Evolutionary conservation across 2,888 invertebrate species (phyloP), one percentile per base, ranked within the genome.

Genomic region (Yponomeuta evonymella): DNA sequence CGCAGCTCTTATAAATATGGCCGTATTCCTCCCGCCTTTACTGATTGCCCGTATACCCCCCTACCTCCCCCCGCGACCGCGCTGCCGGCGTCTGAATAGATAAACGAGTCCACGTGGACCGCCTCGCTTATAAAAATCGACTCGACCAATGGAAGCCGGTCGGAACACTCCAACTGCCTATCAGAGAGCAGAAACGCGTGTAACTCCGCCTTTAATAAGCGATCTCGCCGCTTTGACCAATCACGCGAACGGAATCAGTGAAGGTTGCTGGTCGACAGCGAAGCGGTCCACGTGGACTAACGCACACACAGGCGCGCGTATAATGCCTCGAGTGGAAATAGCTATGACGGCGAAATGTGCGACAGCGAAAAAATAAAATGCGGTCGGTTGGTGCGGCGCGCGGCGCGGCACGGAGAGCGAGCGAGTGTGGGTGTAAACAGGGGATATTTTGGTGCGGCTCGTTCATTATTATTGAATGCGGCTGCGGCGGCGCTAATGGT

Each of bases 21-120:
- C 91, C 91, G 91, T 92, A 91, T 91, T 92, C 90, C 91, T 91
- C 92, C 91, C 92, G 91, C 91, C 92, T 92, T 91, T 92, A 92
- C 93, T 93, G 93, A 93, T 93, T 93, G 93, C 93, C 93, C 92
- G 91, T 93, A 93, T 93, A 92, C 92, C 91, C 91, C 90, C 89
- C 89, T 89, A n/a, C 36, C 85, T 86, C 90, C 89, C 87, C 87
- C 91, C 90, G 89, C 89, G 90, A 91, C 90, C 91, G 89, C 90
- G 90, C 92, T 90, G 90, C 91, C 90, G 92, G 91, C 92, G 91
- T 92, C 92, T 92, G 93, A 93, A 93, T 93, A 93, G 93, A 93
- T 93, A 93, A 93, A 92, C 93, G 93, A 92, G 91, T 92, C 92
- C 90, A 92, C 93, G 92, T 92, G 88, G 92, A 92, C 88, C 82